Base-by-base conservation (phyloP, 2,888 invertebrate genomes). In the Caenorhabditis angaria region DNA sequence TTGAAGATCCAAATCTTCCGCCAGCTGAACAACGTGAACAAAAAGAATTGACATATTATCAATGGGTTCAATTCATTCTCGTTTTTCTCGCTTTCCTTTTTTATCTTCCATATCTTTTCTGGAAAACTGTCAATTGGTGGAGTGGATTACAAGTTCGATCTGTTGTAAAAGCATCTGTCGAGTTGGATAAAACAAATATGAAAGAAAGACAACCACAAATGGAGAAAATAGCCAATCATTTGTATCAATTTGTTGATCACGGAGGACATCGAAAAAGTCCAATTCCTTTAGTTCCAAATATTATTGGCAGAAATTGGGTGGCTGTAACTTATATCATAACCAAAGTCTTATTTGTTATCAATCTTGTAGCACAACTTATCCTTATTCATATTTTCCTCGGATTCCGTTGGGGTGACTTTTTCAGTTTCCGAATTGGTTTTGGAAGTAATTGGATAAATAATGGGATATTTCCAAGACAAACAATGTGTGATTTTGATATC, bases 61-160 rank as follows among this genome's bases (percentile, higher is more conserved):
- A 85, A 77, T 87, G 87, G 87, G 87, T 86, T 14, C 86, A 85
- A 24, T 87, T 87, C 62, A 82, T 87, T 41, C 78, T 87, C 54
- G 84, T 84, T 5, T 71, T 84, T 41, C 81, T 83, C 56, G 87
- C 87, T 25, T 78, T 87, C 65, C 78, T 81, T 58, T 85, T 86
- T 74, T 81, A 80, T 64, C 27, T 86, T 35, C 87, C 87, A 6
- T 85, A 85, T 67, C 61, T 85, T 22, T 61, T 86, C 54, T 87
- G 87, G 85, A 77, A 82, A 12, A 77, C 83, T n/a, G 76, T 87
- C 74, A 87, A 87, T 70, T 88, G 87, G 87, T 71, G 67, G 72
- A 69, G 62, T 22, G 77, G 77, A 18, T 63, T 77, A 18, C 77
- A 77, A 64, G 70, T 77, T 48, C 61, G 65, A 12, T 68, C 74